Percentiles rank a stretch among this genome's conserved stretches.
Evolutionary conservation across 2,113 vertebrate species (phyloP).

Genomic region (Chlamydotis undulata): DNA sequence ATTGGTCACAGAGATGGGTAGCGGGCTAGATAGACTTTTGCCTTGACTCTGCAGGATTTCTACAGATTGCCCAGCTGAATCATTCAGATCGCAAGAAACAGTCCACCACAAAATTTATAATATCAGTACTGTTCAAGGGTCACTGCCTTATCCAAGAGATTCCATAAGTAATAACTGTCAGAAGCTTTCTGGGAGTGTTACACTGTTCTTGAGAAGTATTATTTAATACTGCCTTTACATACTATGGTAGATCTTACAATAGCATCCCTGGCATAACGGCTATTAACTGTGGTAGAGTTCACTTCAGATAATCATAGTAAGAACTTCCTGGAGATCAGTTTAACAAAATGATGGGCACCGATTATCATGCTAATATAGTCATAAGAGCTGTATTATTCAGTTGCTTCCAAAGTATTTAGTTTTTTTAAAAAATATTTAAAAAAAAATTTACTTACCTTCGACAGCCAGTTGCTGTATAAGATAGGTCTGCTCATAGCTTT

Average conservation of each 20-base stretch:
- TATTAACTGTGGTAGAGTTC: neutral
- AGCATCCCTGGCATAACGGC: neutral
- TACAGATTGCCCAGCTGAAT: neutral
- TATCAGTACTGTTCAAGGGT: neutral
- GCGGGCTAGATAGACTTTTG: neutral
- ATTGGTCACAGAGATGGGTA: neutral
- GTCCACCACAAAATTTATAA: neutral
- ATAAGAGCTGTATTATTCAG: neutral
- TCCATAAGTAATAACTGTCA: neutral
- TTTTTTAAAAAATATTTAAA: no score
- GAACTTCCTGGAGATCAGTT: neutral
- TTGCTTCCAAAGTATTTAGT: neutral
- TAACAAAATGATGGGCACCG: neutral
- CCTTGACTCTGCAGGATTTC: neutral
- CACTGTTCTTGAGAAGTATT: neutral
- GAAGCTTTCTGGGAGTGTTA: neutral
- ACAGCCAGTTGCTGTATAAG: conserved; percentile 98
- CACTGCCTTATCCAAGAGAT: neutral
- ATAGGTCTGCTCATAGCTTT: conserved; percentile 93
- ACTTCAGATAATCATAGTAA: neutral
- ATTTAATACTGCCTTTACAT: neutral
- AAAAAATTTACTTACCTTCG: conserved; percentile 81
- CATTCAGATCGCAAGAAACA: neutral
- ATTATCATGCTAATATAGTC: neutral
- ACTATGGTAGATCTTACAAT: neutral